Conservation (phyloP, 2,888 invertebrate genomes). For the Cepaea hortensis region DNA sequence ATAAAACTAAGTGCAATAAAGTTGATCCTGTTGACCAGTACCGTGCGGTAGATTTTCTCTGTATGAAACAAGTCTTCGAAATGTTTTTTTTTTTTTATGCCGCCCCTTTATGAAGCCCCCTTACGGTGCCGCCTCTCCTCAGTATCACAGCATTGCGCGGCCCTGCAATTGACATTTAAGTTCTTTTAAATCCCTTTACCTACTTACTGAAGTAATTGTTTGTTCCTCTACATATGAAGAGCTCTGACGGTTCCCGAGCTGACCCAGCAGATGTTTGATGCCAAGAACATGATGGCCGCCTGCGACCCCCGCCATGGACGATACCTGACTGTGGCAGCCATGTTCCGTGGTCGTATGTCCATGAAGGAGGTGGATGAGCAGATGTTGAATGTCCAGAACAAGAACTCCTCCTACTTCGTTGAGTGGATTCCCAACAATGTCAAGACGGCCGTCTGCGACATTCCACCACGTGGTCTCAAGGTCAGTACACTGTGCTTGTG, state of each 20-base stretch:
- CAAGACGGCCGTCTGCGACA: constrained; percentile 92
- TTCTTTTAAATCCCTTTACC: too few species aligned
- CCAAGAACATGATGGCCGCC: constrained; percentile 97
- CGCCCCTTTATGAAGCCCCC: too few species aligned
- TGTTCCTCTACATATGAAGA: constrained; percentile 3
- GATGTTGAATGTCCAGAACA: constrained; percentile 96
- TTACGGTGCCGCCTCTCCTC: too few species aligned
- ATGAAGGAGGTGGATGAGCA: constrained; percentile 79
- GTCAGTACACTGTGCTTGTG: constrained; percentile 78
- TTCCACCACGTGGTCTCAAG: constrained; percentile 90
- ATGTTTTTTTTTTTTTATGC: too few species aligned
- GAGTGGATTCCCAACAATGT: constrained; percentile 96
- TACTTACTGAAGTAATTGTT: too few species aligned
- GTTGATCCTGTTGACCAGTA: too few species aligned
- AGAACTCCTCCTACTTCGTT: constrained; percentile 90
- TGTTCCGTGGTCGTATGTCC: constrained; percentile 74
- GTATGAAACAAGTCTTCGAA: too few species aligned
- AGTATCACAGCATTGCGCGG: too few species aligned
- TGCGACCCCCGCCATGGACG: constrained; percentile 94
- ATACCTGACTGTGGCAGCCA: constrained; percentile 72
- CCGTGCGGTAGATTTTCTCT: too few species aligned
- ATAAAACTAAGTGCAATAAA: too few species aligned
- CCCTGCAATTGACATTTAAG: too few species aligned
- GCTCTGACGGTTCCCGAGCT: constrained; percentile 58
- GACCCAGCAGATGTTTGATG: constrained; percentile 86